Evolutionary conservation across 2,113 vertebrate genomes (phyloP).

Genomic region (Excalfactoria chinensis): DNA sequence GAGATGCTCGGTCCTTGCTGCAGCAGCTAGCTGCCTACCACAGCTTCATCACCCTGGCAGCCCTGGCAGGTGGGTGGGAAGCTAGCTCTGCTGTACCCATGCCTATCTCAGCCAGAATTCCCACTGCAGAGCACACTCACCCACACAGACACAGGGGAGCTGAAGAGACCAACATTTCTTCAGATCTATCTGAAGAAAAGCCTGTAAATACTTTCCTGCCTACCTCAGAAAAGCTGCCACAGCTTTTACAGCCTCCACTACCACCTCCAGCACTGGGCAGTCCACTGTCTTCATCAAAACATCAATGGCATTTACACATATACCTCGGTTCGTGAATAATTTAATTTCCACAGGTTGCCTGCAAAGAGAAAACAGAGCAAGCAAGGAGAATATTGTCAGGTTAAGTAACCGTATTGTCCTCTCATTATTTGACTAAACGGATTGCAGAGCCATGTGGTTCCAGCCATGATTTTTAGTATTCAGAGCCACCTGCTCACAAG

Average conservation of each 20-base stretch:
- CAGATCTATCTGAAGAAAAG: not conserved
- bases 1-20: not conserved
- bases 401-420: not conserved
- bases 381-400: not conserved
- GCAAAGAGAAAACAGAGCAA: not conserved
- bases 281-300: conserved; percentile 82
- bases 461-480: not conserved
- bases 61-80: not conserved
- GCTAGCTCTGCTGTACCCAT: not conserved
- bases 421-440: not conserved
- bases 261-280: conserved; percentile 85
- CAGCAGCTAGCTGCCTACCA: not conserved
- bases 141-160: conserved; percentile 48
- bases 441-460: not conserved
- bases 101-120: conserved; percentile 18
- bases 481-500: not conserved
- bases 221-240: conserved; percentile 87
- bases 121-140: not conserved
- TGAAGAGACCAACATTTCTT: not conserved
- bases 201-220: conserved; percentile 7
- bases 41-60: not conserved
- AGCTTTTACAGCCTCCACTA: conserved; percentile 81
- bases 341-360: conserved; percentile 89
- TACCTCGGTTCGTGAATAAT: conserved; percentile 84
- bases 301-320: conserved; percentile 80